phyloP scores from a whole-genome alignment of 2,888 invertebrate species.

The Fragum fragum region DNA sequence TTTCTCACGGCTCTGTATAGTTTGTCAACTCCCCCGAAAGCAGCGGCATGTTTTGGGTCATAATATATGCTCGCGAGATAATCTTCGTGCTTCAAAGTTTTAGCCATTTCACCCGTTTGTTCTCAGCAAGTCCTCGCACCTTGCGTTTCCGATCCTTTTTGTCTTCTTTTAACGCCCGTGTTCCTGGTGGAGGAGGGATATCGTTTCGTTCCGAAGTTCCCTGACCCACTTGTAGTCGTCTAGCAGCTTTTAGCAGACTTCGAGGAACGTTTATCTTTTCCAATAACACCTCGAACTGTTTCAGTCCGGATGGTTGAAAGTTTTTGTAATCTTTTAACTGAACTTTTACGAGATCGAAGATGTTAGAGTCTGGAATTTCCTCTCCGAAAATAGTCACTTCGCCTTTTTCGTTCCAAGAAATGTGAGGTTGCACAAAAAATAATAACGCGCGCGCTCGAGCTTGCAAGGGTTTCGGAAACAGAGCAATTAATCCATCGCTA shows the following conservation, averaged over 20 bases:
- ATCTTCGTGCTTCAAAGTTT: conserved; percentile 24
- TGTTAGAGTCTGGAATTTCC: conserved; percentile 10
- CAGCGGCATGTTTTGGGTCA: conserved; percentile 32
- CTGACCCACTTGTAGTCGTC: too few relatives aligned
- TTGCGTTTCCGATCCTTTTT: too few relatives aligned
- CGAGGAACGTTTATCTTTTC: conserved; percentile 36
- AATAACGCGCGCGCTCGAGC: neutral
- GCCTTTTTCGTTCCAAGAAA: conserved; percentile 27
- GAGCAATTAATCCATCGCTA: conserved; percentile 10
- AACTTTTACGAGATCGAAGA: conserved; percentile 32
- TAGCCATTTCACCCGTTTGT: conserved; percentile 16
- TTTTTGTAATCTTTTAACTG: conserved; percentile 50
- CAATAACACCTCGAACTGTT: conserved; percentile 27
- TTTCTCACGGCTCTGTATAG: conserved; percentile 59
- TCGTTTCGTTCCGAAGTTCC: too few relatives aligned
- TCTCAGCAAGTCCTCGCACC: too few relatives aligned
- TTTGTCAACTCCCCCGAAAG: conserved; percentile 61
- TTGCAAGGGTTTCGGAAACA: conserved; percentile 13
- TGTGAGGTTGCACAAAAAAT: neutral
- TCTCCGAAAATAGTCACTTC: conserved; percentile 3
- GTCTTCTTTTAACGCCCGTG: too few relatives aligned
- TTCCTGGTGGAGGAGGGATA: too few relatives aligned
- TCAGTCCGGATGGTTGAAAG: conserved; percentile 28
- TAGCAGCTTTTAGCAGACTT: conserved; percentile 22
- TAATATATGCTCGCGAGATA: conserved; percentile 42